A percentile compares a stretch with the other conserved stretches of the same genome.
Evolutionary conservation across 2,888 invertebrate species (phyloP).

Genomic region (Tachystola acroxantha): DNA sequence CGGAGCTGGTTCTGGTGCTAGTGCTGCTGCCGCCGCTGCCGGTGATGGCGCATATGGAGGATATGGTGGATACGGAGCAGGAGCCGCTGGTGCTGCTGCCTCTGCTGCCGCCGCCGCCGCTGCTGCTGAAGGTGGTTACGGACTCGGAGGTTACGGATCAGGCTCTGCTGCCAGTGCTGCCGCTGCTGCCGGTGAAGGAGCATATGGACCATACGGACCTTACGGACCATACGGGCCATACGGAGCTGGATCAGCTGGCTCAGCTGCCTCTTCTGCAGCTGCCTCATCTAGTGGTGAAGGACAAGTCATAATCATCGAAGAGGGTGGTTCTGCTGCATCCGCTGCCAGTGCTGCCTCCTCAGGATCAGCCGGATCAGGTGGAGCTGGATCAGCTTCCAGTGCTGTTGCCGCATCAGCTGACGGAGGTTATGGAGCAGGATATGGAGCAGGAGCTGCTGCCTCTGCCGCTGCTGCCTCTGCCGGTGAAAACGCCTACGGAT

Average conservation of each 20-base stretch:
- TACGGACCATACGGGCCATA: constrained; percentile 5
- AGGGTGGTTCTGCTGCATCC: background rate
- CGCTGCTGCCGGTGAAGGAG: background rate
- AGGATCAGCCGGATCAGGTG: background rate
- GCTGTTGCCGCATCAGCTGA: too few relatives aligned
- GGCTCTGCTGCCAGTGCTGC: background rate
- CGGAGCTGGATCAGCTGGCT: background rate
- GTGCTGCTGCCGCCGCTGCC: constrained; percentile 2
- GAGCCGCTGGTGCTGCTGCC: background rate
- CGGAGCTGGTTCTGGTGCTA: background rate
- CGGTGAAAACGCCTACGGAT: background rate
- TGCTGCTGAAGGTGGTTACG: background rate
- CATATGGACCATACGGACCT: constrained; percentile 2
- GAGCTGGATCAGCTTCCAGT: too few relatives aligned
- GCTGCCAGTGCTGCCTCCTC: constrained; percentile 3
- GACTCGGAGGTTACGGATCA: constrained; percentile 3
- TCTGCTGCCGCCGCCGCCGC: background rate
- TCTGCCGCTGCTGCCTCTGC: background rate
- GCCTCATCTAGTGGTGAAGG: background rate
- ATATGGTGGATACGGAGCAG: constrained; percentile 10
- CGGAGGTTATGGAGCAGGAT: constrained; percentile 6
- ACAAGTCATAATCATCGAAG: background rate
- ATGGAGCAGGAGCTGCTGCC: constrained; percentile 1
- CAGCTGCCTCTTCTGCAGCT: constrained; percentile 3
- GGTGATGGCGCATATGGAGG: constrained; percentile 4